phyloP scores from a whole-genome alignment of 2,113 vertebrate genomes.

The Oenanthe melanoleuca region DNA sequence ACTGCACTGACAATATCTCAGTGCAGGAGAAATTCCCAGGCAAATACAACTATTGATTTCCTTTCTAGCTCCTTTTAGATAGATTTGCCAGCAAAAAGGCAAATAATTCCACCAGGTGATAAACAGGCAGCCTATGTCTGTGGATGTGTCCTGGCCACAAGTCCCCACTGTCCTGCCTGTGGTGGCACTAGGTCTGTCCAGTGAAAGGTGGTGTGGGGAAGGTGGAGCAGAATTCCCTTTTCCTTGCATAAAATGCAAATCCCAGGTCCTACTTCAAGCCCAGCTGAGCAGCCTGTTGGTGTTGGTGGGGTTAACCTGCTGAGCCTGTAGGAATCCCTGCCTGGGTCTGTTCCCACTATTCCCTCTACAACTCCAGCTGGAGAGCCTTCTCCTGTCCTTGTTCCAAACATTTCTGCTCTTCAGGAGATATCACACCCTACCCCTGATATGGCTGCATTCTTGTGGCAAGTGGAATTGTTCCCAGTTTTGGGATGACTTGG shows the following conservation, averaged over 20 bases:
- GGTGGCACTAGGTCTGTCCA: not conserved
- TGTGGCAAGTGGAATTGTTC: conserved; percentile 27
- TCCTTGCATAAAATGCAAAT: not conserved
- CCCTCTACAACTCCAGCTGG: not conserved
- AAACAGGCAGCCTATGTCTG: not conserved
- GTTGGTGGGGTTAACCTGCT: not conserved
- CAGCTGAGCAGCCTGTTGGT: not conserved
- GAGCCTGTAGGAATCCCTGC: not conserved
- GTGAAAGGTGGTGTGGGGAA: no score
- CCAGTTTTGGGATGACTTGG: conserved; percentile 1
- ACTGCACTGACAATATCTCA: not conserved
- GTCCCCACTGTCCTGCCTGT: rapidly evolving
- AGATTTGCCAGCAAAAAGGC: not conserved
- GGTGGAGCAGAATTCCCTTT: not conserved
- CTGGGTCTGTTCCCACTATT: not conserved
- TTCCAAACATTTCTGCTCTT: not conserved
- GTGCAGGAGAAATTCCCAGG: conserved; percentile 20
- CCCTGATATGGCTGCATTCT: not conserved
- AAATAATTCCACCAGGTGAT: not conserved
- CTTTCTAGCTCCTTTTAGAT: not conserved
- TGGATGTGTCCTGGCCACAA: not conserved
- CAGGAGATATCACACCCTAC: not conserved
- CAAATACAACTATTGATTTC: conserved; percentile 34
- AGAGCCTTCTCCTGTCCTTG: not conserved
- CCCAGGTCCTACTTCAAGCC: not conserved